These are phyloP conservation scores for Branchipolynoe longqiensis DNA, from an alignment of 2,888 invertebrate species.

Conservation along the genomic window DNA sequence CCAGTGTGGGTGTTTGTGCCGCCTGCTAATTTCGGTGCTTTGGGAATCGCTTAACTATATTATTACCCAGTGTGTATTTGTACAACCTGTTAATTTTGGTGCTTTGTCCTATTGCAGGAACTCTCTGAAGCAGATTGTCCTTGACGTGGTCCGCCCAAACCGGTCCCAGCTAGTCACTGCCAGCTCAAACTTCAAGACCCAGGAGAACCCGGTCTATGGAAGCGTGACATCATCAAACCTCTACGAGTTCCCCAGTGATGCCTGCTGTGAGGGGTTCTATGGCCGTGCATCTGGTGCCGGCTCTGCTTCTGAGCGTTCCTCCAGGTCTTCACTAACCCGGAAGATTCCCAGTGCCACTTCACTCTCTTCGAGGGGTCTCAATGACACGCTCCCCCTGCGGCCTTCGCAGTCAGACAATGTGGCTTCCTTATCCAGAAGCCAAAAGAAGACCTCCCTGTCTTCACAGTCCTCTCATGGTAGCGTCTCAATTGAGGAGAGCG, in stretches of 20 bases:
- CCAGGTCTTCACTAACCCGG: neutral
- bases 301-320: neutral
- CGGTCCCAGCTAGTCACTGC: neutral
- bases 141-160: conserved; percentile 36
- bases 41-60: neutral
- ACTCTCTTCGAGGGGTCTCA: neutral
- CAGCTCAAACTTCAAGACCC: neutral
- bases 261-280: conserved; percentile 10
- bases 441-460: neutral
- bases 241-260: neutral
- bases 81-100: conserved; percentile 18
- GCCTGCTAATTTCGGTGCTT: neutral
- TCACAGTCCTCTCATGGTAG: neutral
- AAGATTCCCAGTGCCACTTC: neutral
- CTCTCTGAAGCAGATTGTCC: conserved; percentile 57
- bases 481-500: neutral
- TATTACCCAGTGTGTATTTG: neutral
- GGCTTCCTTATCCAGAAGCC: neutral
- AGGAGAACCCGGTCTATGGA: neutral
- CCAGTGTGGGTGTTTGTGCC: too few species aligned
- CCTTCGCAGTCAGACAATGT: conserved; percentile 1
- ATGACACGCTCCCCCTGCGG: conserved; percentile 36
- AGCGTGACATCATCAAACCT: neutral
- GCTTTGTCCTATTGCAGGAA: conserved; percentile 44
- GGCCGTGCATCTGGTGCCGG: too few species aligned